Evolutionary conservation across 2,888 invertebrate genomes (phyloP).

Genomic region (Plebejus melissa): DNA sequence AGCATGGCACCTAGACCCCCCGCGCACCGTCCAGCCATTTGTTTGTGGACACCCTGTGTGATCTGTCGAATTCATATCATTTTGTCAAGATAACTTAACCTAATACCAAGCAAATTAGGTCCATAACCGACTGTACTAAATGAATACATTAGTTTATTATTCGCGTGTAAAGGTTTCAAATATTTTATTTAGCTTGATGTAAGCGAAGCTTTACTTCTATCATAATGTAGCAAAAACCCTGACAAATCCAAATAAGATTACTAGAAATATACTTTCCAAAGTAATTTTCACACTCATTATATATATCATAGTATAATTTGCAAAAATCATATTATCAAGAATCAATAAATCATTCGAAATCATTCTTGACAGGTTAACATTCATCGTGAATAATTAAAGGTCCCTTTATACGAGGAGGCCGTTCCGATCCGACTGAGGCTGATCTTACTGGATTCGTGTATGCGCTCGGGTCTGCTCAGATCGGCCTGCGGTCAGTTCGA

Average conservation of each 20-base stretch:
- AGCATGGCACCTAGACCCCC: constrained; percentile 41
- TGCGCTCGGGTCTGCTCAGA: neutral
- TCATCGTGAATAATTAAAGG: neutral
- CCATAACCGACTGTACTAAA: neutral
- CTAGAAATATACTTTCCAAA: too few relatives aligned
- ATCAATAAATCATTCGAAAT: neutral
- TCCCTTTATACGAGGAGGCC: neutral
- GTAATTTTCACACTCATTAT: too few relatives aligned
- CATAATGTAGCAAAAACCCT: neutral
- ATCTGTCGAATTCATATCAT: constrained; percentile 1
- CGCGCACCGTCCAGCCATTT: constrained; percentile 17
- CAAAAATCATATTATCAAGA: neutral
- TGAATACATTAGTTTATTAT: neutral
- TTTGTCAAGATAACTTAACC: neutral
- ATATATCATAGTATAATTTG: neutral
- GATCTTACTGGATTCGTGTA: neutral
- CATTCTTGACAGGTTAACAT: neutral
- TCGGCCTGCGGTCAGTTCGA: neutral
- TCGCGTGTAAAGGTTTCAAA: neutral
- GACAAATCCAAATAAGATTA: neutral
- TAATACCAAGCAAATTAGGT: neutral
- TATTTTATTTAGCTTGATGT: neutral
- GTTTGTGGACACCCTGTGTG: neutral
- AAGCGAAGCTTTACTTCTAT: neutral
- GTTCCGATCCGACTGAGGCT: neutral